Conservation (phyloP, 2,113 vertebrate species). For the Nesoenas mayeri region DNA sequence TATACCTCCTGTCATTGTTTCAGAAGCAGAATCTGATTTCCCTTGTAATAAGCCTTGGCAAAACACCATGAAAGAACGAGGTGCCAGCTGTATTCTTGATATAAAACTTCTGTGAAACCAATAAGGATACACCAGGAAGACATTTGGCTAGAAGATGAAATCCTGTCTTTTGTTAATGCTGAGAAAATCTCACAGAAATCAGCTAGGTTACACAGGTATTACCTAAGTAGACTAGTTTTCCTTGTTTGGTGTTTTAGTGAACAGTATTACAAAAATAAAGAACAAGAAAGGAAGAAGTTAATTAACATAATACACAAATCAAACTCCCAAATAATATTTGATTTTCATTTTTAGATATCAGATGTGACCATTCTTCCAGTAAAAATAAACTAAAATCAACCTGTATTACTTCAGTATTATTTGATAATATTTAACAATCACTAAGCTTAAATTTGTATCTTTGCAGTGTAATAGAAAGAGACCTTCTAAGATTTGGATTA, state of each 20-base stretch:
- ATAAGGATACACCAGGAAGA: not conserved
- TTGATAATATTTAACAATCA: not conserved
- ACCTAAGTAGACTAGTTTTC: not conserved
- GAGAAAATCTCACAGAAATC: not conserved
- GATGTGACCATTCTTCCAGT: not conserved
- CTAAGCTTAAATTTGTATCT: not conserved
- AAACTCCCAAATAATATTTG: not conserved
- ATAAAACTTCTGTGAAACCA: not conserved
- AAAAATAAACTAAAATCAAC: not conserved
- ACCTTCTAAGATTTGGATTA: not conserved
- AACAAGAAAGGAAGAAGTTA: not conserved
- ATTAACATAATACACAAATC: not conserved
- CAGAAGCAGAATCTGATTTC: conserved; percentile 13
- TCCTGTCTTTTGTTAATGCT: not conserved
- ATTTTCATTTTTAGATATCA: not conserved
- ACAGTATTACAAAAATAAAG: not conserved
- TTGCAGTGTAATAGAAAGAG: not conserved
- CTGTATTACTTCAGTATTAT: not conserved
- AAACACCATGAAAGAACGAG: not conserved
- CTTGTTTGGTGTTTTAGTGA: not conserved
- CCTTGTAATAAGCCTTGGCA: not conserved
- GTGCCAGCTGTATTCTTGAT: not conserved
- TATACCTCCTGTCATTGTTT: not conserved
- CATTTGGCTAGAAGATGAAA: not conserved
- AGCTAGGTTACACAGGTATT: not conserved